Evolutionary conservation across 1,140 invertebrate species (phyloP), one percentile per base, ranked within the genome.

Genomic region (Branchinecta lindahli): DNA sequence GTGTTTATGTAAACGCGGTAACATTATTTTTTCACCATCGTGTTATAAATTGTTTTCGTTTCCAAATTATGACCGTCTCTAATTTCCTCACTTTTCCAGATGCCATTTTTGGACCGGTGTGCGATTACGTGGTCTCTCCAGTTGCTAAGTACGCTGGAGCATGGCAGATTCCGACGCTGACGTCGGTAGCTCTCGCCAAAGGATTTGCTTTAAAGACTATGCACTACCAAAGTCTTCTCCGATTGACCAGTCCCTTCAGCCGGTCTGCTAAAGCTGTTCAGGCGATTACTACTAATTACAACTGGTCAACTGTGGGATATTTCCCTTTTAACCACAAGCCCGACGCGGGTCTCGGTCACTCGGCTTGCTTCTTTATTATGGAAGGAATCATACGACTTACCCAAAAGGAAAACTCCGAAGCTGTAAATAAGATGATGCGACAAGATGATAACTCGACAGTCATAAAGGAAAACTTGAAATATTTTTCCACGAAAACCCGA

Each of bases 61-160:
- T 33, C 33, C 33, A 33, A 33, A 33, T 33, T 33, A 33, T 5
- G 33, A 33, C 33, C 33, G 33, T 5, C 33, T 33, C 33, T 33
- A 5, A 33, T 33, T 33, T 33, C 33, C 33, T 33, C 33, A 68
- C 67, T 21, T 66, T 78, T 72, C 75, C 84, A 84, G 89, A 95
- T 80, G 90, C 88, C 0, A 92, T 95, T 76, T 83, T 96, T 74
- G 94, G 93, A 0, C 89, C 93, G 0, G 86, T 92, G 2, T 96
- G 92, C 79, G 91, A 94, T 74, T 96, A 94, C 78, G 90, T 90
- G 6, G 83, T 96, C 68, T 91, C 92, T 0, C 92, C 92, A 0
- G 90, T 96, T 1, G 88, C 90, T 0, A 82, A 92, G 12, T 94
- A 94, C 76, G 85, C 90, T 0, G 86, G 88, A 7, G 84, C 85